A percentile compares a stretch with the other conserved stretches of the same genome.
phyloP scores from a whole-genome alignment of 2,113 vertebrate species.

The Austrofundulus limnaeus region DNA sequence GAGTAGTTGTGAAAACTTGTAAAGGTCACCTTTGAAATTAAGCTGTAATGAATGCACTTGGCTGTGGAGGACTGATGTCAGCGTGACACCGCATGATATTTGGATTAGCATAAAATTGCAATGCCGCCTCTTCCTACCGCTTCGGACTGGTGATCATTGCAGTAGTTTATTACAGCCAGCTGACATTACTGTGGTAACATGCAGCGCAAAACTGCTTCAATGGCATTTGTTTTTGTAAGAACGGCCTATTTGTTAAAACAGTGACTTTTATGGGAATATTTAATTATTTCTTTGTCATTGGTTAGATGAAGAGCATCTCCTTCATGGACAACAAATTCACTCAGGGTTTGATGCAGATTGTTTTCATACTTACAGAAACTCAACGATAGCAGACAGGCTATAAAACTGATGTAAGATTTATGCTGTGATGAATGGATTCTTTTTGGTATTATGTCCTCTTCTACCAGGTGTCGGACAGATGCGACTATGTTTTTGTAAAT shows the following conservation, averaged over 20 bases:
- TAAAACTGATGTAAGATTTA: conserved; percentile 18
- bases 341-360: conserved; percentile 37
- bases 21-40: conserved; percentile 71
- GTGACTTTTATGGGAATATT: conserved; percentile 59
- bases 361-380: conserved; percentile 40
- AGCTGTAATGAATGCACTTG: conserved; percentile 54
- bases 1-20: conserved; percentile 45
- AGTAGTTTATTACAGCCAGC: conserved; percentile 64
- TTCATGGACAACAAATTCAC: conserved; percentile 30
- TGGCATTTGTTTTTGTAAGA: conserved; percentile 61
- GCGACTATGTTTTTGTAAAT: conserved; percentile 92
- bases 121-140: conserved; percentile 60
- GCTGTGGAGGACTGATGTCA: conserved; percentile 63
- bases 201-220: conserved; percentile 46
- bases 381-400: conserved; percentile 9
- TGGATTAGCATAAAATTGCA: conserved; percentile 76
- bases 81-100: conserved; percentile 56
- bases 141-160: conserved; percentile 61
- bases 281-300: conserved; percentile 57
- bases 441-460: conserved; percentile 5
- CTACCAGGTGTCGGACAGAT: conserved; percentile 91
- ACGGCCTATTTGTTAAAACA: conserved; percentile 55
- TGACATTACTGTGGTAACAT: conserved; percentile 65
- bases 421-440: conserved; percentile 1
- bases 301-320: conserved; percentile 37